Evolutionary conservation across 1,140 invertebrate species (phyloP).

Genomic region (Apis laboriosa): DNA sequence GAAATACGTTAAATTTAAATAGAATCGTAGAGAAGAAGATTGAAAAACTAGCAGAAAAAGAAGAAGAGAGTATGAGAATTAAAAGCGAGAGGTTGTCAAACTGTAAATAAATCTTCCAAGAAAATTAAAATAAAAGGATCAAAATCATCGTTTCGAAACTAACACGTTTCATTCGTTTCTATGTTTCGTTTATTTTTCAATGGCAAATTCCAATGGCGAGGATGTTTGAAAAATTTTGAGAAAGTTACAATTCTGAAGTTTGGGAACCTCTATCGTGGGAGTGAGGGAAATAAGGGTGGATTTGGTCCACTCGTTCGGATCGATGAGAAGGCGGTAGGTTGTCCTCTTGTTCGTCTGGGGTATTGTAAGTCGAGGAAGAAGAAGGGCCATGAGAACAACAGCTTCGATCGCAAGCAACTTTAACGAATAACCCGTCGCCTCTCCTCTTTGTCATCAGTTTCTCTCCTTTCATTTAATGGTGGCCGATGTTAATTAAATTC

Average conservation of each 20-base stretch:
- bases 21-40: neutral
- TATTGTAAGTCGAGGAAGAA: slow-evolving; percentile 53
- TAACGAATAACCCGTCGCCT: neutral
- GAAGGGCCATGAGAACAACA: slow-evolving; percentile 5
- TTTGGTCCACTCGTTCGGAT: slow-evolving; percentile 37
- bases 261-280: neutral
- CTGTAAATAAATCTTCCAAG: neutral
- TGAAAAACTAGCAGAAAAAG: slow-evolving; percentile 8
- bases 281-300: slow-evolving; percentile 15
- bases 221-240: neutral
- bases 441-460: neutral
- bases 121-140: no score
- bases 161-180: neutral
- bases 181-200: neutral
- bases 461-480: slow-evolving; percentile 12
- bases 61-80: neutral
- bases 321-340: slow-evolving; percentile 42
- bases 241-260: neutral
- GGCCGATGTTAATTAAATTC: slow-evolving; percentile 31
- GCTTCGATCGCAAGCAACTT: slow-evolving; percentile 21
- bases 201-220: no score
- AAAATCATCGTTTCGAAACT: neutral
- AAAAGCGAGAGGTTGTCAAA: slow-evolving; percentile 6
- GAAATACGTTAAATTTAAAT: neutral
- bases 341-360: slow-evolving; percentile 48